Evolutionary conservation across 37 sponge, comb jelly and placozoan genomes (phyloP).

Genomic region (Petrosia ficiformis): DNA sequence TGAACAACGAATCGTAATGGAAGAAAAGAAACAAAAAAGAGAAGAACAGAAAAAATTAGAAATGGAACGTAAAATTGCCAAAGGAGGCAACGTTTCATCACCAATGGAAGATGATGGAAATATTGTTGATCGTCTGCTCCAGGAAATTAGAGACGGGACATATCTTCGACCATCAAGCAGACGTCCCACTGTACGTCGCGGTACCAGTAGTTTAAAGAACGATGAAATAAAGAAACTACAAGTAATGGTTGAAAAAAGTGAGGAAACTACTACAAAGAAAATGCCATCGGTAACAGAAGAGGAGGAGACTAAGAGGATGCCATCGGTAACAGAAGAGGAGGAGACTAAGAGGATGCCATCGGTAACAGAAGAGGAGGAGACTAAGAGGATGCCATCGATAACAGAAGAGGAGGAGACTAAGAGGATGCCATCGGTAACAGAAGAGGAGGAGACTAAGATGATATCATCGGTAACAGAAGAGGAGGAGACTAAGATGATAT

Average conservation of each 20-base stretch:
- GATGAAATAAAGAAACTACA: neutral
- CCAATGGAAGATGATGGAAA: neutral
- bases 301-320: neutral
- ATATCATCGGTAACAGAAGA: neutral
- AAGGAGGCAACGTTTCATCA: neutral
- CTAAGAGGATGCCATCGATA: neutral
- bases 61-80: neutral
- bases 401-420: neutral
- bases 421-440: too few relatives aligned
- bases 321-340: neutral
- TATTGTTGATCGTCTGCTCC: neutral
- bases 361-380: neutral
- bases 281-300: neutral
- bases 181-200: neutral
- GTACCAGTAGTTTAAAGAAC: neutral
- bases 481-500: neutral
- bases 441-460: slow-evolving; percentile 7
- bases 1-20: neutral
- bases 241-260: neutral
- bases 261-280: neutral
- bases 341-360: neutral
- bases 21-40: slow-evolving; percentile 14
- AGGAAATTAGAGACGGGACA: neutral
- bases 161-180: neutral
- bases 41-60: neutral